Base-by-base conservation (phyloP, 1,140 invertebrate species). In the Acyrthosiphon pisum region DNA sequence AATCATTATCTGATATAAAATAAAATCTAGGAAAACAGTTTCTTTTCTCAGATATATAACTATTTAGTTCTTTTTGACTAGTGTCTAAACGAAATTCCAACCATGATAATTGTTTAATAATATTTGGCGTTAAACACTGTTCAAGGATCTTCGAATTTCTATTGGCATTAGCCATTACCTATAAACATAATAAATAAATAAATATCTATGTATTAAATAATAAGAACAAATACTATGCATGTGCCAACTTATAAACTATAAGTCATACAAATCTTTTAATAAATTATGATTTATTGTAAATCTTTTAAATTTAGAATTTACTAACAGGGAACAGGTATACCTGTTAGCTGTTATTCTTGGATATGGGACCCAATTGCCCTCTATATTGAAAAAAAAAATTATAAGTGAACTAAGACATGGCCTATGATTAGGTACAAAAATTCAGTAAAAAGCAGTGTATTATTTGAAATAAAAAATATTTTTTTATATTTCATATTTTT, bases 1-100 rank as follows among this genome's bases (percentile, higher is more conserved):
- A 95, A 95, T 99, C 98, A 95, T 99, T 98, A 93, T 98, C 98
- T 18, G 98, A 98, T 94, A 99, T 97, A 95, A 99, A 99, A 95
- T 97, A 98, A 95, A 99, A 99, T 94, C 98, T 95, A 56, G 98
- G 98, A 95, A 99, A 99, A 91, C 97, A 96, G 93, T 97, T 96
- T 94, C 98, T 95, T 95, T 99, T 99, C 1, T 97, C 97, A 94
- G 98, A 97, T 86, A 99, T 95, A 95, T 99, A 99, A 94, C 98
- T 97, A 94, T 97, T 84, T 14, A 93, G n/a, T 30, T 53, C 35
- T 56, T 86, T 93, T 53, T 93, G 76, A 44, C 91, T 56, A 14
- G 3, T 53, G 6, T 84, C 91, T n/a, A 93, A 41, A 44, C 35
- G 68, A 35, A 26, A 30, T 93, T 93, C 91, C 30, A 93, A 53